These are phyloP conservation scores for Platichthys flesus DNA, from an alignment of 2,113 vertebrate species.

Conservation along the genomic window DNA sequence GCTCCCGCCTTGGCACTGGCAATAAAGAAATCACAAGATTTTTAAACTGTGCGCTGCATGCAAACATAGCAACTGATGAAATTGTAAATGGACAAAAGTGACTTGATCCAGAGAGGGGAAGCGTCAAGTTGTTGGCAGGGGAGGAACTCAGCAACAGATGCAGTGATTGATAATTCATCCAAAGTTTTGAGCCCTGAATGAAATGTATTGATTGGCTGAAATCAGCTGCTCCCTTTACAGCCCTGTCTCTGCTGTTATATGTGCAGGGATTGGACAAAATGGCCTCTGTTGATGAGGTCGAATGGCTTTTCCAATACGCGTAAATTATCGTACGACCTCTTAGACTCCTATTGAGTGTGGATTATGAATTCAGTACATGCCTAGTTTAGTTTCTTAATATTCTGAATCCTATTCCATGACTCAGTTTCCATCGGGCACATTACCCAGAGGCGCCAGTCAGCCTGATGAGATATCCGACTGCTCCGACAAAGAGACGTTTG, in stretches of 20 bases:
- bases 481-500: conserved; percentile 33
- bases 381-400: conserved; percentile 49
- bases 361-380: conserved; percentile 60
- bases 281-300: conserved; percentile 27
- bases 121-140: conserved; percentile 59
- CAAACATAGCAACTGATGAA: conserved; percentile 75
- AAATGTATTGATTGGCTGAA: conserved; percentile 62
- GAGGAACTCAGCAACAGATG: conserved; percentile 68
- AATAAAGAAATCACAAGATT: conserved; percentile 64
- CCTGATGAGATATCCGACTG: conserved; percentile 30
- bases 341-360: conserved; percentile 21
- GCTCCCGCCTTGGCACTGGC: conserved; percentile 63
- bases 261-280: conserved; percentile 23
- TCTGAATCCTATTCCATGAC: conserved; percentile 29
- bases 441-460: conserved; percentile 30
- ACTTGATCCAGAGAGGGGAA: conserved; percentile 63
- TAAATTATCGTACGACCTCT: conserved; percentile 31
- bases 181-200: conserved; percentile 48
- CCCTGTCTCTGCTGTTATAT: conserved; percentile 9
- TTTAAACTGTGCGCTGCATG: conserved; percentile 69
- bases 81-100: conserved; percentile 79
- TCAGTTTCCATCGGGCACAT: conserved; percentile 40
- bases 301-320: conserved; percentile 21
- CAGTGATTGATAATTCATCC: conserved; percentile 69
- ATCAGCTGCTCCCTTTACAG: conserved; percentile 33